Conservation (phyloP, 2,888 invertebrate species). For the Chouioia cunea region DNA sequence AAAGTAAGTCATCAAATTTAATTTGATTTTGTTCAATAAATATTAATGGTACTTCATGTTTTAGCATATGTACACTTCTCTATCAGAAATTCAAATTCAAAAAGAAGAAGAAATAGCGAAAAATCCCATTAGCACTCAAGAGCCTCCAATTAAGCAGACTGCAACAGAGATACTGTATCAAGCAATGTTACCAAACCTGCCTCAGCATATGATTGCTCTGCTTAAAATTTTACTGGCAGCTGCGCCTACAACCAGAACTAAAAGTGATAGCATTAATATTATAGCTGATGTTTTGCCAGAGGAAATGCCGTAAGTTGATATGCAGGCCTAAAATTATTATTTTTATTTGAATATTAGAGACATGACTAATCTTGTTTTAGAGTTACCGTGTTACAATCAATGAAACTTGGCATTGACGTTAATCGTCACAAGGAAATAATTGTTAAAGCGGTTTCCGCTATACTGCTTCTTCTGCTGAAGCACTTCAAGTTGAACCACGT, state of each 20-base stretch:
- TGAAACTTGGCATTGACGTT: slow-evolving; percentile 96
- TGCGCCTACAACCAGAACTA: slow-evolving; percentile 98
- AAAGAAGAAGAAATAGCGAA: slow-evolving; percentile 91
- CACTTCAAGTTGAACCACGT: slow-evolving; percentile 98
- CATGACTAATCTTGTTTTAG: slow-evolving; percentile 62
- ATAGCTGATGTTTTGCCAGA: slow-evolving; percentile 97
- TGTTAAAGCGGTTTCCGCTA: slow-evolving; percentile 94
- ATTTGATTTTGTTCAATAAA: not conserved
- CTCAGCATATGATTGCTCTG: slow-evolving; percentile 97
- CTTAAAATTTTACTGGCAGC: slow-evolving; percentile 97
- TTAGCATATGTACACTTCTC: slow-evolving; percentile 92
- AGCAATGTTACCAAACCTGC: slow-evolving; percentile 95
- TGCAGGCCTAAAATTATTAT: slow-evolving; percentile 1
- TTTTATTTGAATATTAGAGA: slow-evolving; percentile 25
- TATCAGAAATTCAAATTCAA: slow-evolving; percentile 92
- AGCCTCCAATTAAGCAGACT: slow-evolving; percentile 83
- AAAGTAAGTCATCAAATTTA: slow-evolving; percentile 68
- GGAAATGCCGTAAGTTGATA: slow-evolving; percentile 86
- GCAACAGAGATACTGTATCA: slow-evolving; percentile 92
- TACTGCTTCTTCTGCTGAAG: slow-evolving; percentile 91
- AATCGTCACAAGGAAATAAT: slow-evolving; percentile 99
- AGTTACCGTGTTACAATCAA: slow-evolving; percentile 92
- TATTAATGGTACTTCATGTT: slow-evolving; percentile 49
- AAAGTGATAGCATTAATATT: slow-evolving; percentile 98
- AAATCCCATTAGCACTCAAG: slow-evolving; percentile 89